Conservation (phyloP, 1,140 invertebrate genomes). For the Trigoniulus corallinus region DNA sequence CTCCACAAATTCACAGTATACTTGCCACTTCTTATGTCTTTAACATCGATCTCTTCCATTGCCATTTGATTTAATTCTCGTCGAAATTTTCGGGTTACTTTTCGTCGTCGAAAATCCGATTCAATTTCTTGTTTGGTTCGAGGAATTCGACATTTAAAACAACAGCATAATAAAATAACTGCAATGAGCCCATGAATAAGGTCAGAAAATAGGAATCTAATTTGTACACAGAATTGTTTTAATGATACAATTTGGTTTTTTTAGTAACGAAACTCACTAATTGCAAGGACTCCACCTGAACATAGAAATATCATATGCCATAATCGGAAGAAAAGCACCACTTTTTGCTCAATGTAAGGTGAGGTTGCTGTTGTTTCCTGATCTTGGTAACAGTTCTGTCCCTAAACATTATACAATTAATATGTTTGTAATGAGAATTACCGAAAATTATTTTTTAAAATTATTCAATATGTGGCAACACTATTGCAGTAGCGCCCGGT, state of each 20-base stretch:
- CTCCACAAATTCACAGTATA: no score
- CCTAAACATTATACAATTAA: no score
- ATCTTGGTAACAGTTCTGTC: no score
- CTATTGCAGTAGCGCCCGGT: no score
- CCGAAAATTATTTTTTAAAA: no score
- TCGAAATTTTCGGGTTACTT: slow-evolving; percentile 61
- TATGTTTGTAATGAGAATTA: no score
- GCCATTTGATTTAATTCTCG: slow-evolving; percentile 60
- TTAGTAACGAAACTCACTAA: slow-evolving; percentile 18
- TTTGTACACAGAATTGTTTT: neutral
- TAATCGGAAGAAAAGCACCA: slow-evolving; percentile 22
- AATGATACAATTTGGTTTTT: neutral
- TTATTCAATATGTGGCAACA: no score
- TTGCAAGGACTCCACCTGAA: slow-evolving; percentile 14
- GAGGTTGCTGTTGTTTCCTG: no score
- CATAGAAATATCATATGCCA: slow-evolving; percentile 28
- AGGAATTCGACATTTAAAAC: slow-evolving; percentile 67
- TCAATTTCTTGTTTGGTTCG: slow-evolving; percentile 85
- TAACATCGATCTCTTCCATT: slow-evolving; percentile 51
- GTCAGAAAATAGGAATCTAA: slow-evolving; percentile 15
- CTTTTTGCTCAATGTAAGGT: slow-evolving; percentile 22
- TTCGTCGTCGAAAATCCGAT: slow-evolving; percentile 66
- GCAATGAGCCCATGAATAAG: slow-evolving; percentile 21
- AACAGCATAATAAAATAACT: slow-evolving; percentile 64
- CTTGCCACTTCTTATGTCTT: slow-evolving; percentile 26